phyloP scores from a whole-genome alignment of 2,888 invertebrate genomes.

The Napeogenes inachia region DNA sequence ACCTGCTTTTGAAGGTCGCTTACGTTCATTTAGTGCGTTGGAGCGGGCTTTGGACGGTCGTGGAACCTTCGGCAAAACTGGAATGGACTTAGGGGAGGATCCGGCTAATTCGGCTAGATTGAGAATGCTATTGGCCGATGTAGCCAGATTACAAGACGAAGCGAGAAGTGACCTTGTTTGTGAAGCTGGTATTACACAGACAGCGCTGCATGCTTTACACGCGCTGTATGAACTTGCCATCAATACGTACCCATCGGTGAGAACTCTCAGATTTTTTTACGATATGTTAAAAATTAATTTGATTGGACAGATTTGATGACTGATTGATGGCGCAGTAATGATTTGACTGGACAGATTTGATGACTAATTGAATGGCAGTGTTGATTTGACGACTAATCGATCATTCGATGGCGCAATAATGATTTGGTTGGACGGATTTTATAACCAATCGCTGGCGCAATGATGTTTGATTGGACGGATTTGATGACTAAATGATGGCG shows the following conservation, averaged over 20 bases:
- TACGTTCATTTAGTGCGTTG: conserved; percentile 81
- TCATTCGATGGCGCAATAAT: no score
- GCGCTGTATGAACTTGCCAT: conserved; percentile 58
- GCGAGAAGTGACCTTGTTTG: conserved; percentile 57
- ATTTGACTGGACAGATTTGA: no score
- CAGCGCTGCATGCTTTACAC: conserved; percentile 49
- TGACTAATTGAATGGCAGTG: no score
- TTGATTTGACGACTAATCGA: no score
- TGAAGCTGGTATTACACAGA: conserved; percentile 61
- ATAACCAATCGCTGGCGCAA: no score
- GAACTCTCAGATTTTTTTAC: conserved; percentile 22
- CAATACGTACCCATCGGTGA: conserved; percentile 61
- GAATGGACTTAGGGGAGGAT: conserved; percentile 74
- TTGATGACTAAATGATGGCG: no score
- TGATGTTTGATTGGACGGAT: no score
- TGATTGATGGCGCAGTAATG: no score
- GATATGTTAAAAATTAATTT: no score
- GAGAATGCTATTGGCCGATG: conserved; percentile 80
- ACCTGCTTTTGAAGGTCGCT: conserved; percentile 77
- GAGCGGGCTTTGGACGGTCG: conserved; percentile 81
- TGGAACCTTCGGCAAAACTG: conserved; percentile 77
- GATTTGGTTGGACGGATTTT: no score
- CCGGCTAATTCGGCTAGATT: conserved; percentile 63
- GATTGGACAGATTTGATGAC: no score
- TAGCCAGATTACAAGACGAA: conserved; percentile 81